Percentiles rank a stretch among this genome's conserved stretches.
These are phyloP conservation scores for Drosophila anomalata DNA, from an alignment of 2,888 invertebrate species.

Conservation along the genomic window DNA sequence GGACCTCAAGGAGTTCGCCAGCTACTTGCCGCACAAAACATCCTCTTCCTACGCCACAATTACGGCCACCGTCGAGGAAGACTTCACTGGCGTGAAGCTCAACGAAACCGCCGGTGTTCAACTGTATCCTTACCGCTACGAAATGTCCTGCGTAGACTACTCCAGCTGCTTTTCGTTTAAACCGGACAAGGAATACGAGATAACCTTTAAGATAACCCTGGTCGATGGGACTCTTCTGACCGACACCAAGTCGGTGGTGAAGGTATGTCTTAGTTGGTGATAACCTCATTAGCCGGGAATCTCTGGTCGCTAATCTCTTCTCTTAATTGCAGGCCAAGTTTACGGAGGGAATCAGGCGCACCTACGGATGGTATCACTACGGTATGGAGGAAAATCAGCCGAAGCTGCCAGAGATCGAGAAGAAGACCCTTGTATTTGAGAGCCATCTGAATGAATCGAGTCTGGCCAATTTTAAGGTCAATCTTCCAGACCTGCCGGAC, in stretches of 20 bases:
- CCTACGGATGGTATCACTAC: constrained; percentile 41
- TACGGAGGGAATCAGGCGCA: constrained; percentile 61
- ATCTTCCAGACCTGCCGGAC: constrained; percentile 85
- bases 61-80: constrained; percentile 95
- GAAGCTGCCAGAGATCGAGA: constrained; percentile 69
- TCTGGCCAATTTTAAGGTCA: constrained; percentile 87
- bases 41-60: constrained; percentile 83
- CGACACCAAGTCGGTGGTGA: constrained; percentile 86
- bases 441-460: constrained; percentile 87
- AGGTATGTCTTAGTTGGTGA: constrained; percentile 41
- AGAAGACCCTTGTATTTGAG: constrained; percentile 82
- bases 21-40: constrained; percentile 54
- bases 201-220: constrained; percentile 89
- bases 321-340: constrained; percentile 54
- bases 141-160: constrained; percentile 87
- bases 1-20: constrained; percentile 73
- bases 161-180: constrained; percentile 94
- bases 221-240: constrained; percentile 89
- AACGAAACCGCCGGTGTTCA: constrained; percentile 90
- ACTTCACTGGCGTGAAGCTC: constrained; percentile 91
- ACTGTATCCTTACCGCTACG: constrained; percentile 91
- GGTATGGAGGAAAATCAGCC: constrained; percentile 39
- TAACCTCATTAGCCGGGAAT: not conserved
- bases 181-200: constrained; percentile 93
- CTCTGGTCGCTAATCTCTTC: not conserved